phyloP scores from a whole-genome alignment of 2,113 vertebrate species.

The Pygoscelis antarcticus region DNA sequence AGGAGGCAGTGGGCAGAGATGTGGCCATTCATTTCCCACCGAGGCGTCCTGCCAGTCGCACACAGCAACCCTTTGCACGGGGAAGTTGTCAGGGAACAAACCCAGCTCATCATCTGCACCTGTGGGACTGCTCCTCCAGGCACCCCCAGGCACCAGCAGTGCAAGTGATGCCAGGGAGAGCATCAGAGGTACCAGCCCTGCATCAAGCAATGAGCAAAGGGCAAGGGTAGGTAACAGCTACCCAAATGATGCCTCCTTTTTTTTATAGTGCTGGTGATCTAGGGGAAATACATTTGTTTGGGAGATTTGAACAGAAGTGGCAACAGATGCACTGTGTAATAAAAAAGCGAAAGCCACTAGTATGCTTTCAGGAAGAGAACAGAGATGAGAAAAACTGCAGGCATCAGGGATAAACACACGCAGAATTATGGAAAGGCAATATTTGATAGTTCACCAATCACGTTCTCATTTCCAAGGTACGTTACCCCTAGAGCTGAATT shows the following conservation, averaged over 20 bases:
- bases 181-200: accelerated
- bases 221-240: not conserved
- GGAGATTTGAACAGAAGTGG: conserved; percentile 36
- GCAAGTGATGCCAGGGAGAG: not conserved
- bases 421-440: not conserved
- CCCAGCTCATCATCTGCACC: not conserved
- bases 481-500: not conserved
- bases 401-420: not conserved
- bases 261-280: not conserved
- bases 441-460: conserved; percentile 2
- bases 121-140: accelerated
- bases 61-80: accelerated
- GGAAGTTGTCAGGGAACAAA: not conserved
- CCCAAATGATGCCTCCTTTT: not conserved
- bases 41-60: accelerated
- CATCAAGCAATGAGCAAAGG: not conserved
- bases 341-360: not conserved
- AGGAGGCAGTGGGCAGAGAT: not conserved
- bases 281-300: not conserved
- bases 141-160: no score
- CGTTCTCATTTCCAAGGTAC: not conserved
- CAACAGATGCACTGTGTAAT: conserved; percentile 39
- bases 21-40: not conserved
- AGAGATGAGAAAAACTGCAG: not conserved
- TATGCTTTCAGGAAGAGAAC: conserved; percentile 3